Percentiles rank a stretch among this genome's conserved stretches.
phyloP scores from a whole-genome alignment of 2,113 vertebrate species.

The Prochilodus magdalenae region DNA sequence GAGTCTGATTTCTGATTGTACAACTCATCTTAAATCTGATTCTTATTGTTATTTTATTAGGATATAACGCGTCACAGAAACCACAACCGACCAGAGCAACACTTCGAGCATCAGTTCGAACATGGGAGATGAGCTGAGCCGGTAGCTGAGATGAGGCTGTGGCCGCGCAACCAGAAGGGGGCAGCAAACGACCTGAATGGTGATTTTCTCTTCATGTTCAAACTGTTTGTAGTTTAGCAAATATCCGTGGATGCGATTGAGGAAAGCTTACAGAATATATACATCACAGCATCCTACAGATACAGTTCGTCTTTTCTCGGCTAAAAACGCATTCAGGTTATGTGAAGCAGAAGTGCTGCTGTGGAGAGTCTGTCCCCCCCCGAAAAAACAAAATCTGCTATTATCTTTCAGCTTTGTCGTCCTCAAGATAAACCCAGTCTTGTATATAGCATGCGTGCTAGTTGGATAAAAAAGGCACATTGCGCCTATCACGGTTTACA shows the following conservation, averaged over 20 bases:
- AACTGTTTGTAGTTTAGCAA: not conserved
- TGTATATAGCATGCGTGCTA: not conserved
- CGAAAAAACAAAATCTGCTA: not conserved
- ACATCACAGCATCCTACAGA: no score
- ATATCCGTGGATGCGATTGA: not conserved
- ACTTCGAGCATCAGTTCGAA: not conserved
- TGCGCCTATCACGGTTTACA: no score
- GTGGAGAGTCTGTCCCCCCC: not conserved
- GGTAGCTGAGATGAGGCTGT: not conserved
- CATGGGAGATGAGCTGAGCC: not conserved
- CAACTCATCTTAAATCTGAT: not conserved
- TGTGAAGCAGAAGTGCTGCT: not conserved
- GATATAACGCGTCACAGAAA: not conserved
- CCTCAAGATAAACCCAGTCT: not conserved
- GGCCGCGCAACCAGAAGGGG: constrained; percentile 60
- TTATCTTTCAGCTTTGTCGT: not conserved
- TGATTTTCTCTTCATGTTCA: not conserved
- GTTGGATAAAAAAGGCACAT: not conserved
- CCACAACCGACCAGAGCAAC: not conserved
- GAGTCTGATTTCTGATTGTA: no score
- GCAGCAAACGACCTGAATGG: constrained; percentile 64
- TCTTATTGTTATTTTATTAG: no score
- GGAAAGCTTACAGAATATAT: not conserved
- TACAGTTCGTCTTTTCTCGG: not conserved
- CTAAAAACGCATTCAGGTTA: not conserved